phyloP scores from a whole-genome alignment of 1,140 invertebrate species.

The Trichonephila clavata region DNA sequence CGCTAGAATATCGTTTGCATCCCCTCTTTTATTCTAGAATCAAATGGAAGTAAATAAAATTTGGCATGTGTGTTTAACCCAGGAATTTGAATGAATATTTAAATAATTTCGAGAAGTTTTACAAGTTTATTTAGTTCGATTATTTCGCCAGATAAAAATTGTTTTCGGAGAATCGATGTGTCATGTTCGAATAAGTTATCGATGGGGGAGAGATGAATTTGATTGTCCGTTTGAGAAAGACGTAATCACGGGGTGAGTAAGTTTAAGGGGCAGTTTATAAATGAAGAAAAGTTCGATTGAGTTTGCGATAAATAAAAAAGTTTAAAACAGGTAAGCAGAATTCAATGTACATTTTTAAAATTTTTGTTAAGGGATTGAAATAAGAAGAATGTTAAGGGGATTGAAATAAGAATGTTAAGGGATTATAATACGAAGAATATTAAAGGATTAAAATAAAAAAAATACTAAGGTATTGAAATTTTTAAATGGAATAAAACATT shows the following conservation, averaged over 20 bases:
- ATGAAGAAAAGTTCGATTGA: background rate
- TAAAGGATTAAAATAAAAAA: too few species aligned
- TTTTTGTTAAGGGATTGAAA: too few species aligned
- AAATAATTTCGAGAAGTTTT: background rate
- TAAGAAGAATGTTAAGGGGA: too few species aligned
- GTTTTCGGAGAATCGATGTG: background rate
- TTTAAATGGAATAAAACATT: too few species aligned
- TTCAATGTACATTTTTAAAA: too few species aligned
- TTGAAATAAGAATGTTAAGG: too few species aligned
- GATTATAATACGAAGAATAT: too few species aligned
- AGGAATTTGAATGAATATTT: background rate
- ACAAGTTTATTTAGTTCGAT: background rate
- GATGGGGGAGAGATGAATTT: background rate
- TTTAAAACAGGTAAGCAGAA: too few species aligned
- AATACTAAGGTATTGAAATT: too few species aligned
- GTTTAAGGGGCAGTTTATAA: background rate
- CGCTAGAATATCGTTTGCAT: background rate
- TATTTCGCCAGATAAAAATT: background rate
- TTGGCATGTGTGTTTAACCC: background rate
- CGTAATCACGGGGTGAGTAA: background rate
- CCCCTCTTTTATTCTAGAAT: background rate
- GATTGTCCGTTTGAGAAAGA: background rate
- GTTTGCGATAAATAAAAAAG: too few species aligned
- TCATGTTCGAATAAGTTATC: background rate
- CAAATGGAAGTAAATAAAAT: slow-evolving; percentile 10